phyloP scores from a whole-genome alignment of 2,113 vertebrate species.

The Camelus dromedarius region DNA sequence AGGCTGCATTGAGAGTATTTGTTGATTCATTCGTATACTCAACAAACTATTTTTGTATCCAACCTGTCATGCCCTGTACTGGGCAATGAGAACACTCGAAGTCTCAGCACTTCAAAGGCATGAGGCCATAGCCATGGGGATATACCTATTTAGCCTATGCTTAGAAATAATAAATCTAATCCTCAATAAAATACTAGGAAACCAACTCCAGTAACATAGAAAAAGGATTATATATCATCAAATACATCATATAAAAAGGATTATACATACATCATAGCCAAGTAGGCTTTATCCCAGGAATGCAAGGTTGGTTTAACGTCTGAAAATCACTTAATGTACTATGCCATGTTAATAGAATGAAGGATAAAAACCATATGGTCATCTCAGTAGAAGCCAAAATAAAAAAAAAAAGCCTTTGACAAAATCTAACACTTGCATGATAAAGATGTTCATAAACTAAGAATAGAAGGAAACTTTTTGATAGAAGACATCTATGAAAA shows the following conservation, averaged over 20 bases:
- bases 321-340: slow-evolving; percentile 6
- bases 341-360: not conserved
- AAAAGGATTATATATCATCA: not conserved
- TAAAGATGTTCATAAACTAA: not conserved
- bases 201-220: not conserved
- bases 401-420: not conserved
- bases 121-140: not conserved
- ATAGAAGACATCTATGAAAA: not conserved
- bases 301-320: slow-evolving; percentile 47
- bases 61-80: not conserved
- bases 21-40: not conserved
- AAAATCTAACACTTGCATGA: slow-evolving; percentile 36
- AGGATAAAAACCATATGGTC: not conserved
- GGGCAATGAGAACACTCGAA: not conserved
- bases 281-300: slow-evolving; percentile 7
- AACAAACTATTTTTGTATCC: not conserved
- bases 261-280: not conserved
- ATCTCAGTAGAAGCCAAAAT: not conserved
- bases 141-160: not conserved
- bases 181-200: not conserved
- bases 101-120: not conserved
- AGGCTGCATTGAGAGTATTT: slow-evolving; percentile 10
- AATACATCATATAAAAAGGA: not conserved
- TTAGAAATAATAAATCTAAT: slow-evolving; percentile 21
- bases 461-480: not conserved